Conservation (phyloP, 1,140 invertebrate species). For the Brachionus rotundiformis region DNA sequence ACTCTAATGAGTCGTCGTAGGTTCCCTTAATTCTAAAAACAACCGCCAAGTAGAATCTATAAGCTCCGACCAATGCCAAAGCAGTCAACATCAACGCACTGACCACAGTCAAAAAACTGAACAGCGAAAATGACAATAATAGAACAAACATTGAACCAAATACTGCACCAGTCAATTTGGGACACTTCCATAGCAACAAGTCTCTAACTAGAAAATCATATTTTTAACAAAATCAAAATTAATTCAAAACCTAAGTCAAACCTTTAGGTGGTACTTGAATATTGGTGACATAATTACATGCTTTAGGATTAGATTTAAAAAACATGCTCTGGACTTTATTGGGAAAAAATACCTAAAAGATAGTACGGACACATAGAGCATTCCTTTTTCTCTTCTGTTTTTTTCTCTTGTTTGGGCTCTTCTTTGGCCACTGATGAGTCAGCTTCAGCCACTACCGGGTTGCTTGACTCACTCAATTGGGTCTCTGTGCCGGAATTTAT, state of each 20-base stretch:
- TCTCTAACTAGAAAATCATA: constrained; percentile 77
- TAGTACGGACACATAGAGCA: constrained; percentile 50
- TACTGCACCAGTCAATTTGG: constrained; percentile 86
- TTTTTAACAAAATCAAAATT: no score
- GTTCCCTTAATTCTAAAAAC: constrained; percentile 94
- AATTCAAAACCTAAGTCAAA: no score
- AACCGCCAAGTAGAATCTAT: constrained; percentile 92
- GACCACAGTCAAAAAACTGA: constrained; percentile 90
- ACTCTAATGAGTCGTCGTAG: constrained; percentile 96
- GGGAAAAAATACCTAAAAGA: constrained; percentile 2
- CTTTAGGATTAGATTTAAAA: not conserved
- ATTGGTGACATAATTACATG: constrained; percentile 37
- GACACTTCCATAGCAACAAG: constrained; percentile 92
- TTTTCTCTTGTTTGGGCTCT: not conserved
- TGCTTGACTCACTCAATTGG: not conserved
- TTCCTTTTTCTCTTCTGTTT: not conserved
- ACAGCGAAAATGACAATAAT: constrained; percentile 85
- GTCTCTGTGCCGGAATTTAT: not conserved
- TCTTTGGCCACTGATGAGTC: constrained; percentile 25
- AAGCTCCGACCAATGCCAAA: constrained; percentile 80
- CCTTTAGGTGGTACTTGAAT: constrained; percentile 37
- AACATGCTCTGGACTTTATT: not conserved
- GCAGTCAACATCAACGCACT: constrained; percentile 83
- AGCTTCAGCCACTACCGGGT: constrained; percentile 25
- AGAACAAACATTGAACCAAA: constrained; percentile 82